Evolutionary conservation across 1,140 invertebrate species (phyloP).

Genomic region (Orchesella cincta): DNA sequence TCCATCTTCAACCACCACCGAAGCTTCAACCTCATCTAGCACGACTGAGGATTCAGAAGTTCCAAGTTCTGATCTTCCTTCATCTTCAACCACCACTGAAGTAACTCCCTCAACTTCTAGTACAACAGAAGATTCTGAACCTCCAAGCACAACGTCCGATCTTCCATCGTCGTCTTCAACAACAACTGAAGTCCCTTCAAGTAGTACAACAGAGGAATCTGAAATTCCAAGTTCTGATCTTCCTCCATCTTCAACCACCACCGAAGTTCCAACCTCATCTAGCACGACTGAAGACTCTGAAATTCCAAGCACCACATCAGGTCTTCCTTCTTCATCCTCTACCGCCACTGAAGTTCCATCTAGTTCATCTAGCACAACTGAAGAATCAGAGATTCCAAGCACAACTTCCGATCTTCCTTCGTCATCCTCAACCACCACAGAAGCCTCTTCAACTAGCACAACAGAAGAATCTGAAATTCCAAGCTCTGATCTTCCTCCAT

Average conservation of each 20-base stretch:
- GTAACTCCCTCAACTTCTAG: not conserved
- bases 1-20: too few species aligned
- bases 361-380: not conserved
- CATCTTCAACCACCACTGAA: not conserved
- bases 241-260: not conserved
- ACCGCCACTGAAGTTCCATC: not conserved
- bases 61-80: too few species aligned
- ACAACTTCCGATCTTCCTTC: not conserved
- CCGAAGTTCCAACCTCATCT: not conserved
- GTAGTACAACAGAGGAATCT: not conserved
- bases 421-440: not conserved
- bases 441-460: not conserved
- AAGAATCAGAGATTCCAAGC: not conserved
- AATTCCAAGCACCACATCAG: not conserved
- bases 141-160: not conserved
- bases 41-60: not conserved
- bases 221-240: not conserved
- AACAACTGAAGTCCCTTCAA: too few species aligned
- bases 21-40: not conserved
- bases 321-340: not conserved
- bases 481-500: not conserved
- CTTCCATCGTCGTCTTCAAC: slow-evolving; percentile 11
- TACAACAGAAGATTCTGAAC: not conserved
- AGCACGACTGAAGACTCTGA: not conserved
- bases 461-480: not conserved